These are phyloP conservation scores for Scyliorhinus canicula DNA, from an alignment of 2,797 vertebrate species.

Conservation along the genomic window DNA sequence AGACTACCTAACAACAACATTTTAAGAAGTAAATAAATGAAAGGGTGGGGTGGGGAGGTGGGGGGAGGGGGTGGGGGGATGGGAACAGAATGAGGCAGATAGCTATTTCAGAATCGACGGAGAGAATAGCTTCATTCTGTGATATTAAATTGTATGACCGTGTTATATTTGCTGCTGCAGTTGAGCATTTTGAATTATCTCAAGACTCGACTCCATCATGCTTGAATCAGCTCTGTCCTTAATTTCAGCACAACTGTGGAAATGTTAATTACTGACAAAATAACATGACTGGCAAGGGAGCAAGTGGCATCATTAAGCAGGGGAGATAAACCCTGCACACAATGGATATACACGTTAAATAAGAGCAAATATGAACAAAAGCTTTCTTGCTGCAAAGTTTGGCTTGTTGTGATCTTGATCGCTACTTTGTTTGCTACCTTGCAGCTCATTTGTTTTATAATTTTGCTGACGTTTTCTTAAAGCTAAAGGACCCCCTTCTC, in stretches of 20 bases:
- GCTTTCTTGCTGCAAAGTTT: neutral
- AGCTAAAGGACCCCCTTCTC: constrained; percentile 10
- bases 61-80: neutral
- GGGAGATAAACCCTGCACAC: neutral
- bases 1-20: neutral
- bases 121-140: too few relatives aligned
- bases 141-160: neutral
- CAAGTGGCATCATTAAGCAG: neutral
- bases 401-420: neutral
- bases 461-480: constrained; percentile 27
- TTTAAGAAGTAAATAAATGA: neutral
- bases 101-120: neutral
- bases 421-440: neutral
- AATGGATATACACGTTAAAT: neutral
- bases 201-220: neutral
- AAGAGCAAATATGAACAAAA: constrained; percentile 1
- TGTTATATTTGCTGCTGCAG: neutral
- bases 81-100: neutral
- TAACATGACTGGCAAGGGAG: constrained; percentile 2
- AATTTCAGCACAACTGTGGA: neutral
- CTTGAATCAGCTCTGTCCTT: neutral
- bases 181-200: neutral
- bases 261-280: neutral
- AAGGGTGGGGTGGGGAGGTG: neutral
- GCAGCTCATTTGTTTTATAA: constrained; percentile 7